Evolutionary conservation across 2,888 invertebrate genomes (phyloP).

Genomic region (Drosophila subsilvestris): DNA sequence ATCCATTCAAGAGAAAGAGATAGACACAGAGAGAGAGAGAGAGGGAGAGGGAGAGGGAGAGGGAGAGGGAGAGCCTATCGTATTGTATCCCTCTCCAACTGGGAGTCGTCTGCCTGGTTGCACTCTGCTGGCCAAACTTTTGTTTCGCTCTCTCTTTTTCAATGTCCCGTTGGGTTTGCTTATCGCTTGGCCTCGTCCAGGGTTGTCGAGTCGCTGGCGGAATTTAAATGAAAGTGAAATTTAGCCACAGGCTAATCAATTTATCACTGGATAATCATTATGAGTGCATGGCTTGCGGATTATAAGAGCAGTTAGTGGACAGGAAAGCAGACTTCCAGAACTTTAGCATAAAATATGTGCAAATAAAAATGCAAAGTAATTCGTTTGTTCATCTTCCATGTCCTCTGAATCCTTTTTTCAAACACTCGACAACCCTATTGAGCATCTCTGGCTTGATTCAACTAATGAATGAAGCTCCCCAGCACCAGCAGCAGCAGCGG

Average conservation of each 20-base stretch:
- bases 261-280: too few species aligned
- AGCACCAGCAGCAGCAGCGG: constrained; percentile 46
- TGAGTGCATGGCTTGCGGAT: too few species aligned
- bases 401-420: not conserved
- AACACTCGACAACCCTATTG: constrained; percentile 54
- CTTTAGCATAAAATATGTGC: too few species aligned
- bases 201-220: constrained; percentile 15
- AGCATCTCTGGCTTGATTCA: constrained; percentile 45
- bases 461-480: constrained; percentile 70
- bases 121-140: constrained; percentile 12
- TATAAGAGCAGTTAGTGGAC: not conserved
- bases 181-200: constrained; percentile 41
- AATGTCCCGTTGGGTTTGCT: constrained; percentile 47
- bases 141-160: constrained; percentile 28
- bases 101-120: not conserved
- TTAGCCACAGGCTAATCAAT: too few species aligned
- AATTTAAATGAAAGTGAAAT: too few species aligned
- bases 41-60: not conserved
- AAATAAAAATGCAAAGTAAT: too few species aligned
- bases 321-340: too few species aligned
- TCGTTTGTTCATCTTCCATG: not conserved
- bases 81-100: not conserved
- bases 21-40: not conserved
- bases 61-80: not conserved
- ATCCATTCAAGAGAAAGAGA: not conserved